Evolutionary conservation across 2,888 invertebrate species (phyloP), one percentile per base, ranked within the genome.

Genomic region (Drosophila buzzatii): DNA sequence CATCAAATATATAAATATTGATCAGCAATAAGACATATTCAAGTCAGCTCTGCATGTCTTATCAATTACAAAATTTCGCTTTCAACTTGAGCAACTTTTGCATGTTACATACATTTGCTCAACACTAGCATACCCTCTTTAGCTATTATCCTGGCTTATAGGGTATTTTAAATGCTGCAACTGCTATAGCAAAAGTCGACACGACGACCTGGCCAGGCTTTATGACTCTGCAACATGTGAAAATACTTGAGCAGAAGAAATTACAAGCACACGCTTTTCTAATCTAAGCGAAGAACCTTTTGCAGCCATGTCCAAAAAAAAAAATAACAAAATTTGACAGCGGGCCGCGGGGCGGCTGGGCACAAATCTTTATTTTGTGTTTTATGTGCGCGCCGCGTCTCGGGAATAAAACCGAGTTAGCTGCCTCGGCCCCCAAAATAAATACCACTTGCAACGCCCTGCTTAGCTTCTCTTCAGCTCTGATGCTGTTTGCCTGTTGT

Each of bases 251-350:
- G 83, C 45, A 35, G 68, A 72, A 73, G 73, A 84, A 89, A 88
- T 88, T 82, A 85, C 89, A 81, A 79, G 82, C 88, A 88, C 88
- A 88, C 89, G 88, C 85, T 88, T 88, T 88, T 88, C 89, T 84
- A 90, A 90, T 88, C 89, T 90, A 82, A 81, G 85, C 85, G 89
- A 82, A 82, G 85, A 90, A 90, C 89, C 87, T 88, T 90, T 88
- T 74, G 88, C 89, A 71, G 76, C 87, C 87, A 73, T 86, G 89
- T 82, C 79, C 79, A 87, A 82, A 84, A 51, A 23, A 23, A 23
- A 23, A 23, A 23, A 27, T 6, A 27, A 27, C 81, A 20, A 51
- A 84, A 77, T 86, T 85, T 85, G 86, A 85, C 84, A 80, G 81
- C 61, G 66, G 47, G 44, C 68, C 53, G 74, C 51, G 52, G 66